Evolutionary conservation across 2,888 invertebrate species (phyloP).

Genomic region (Diabrotica balteata): DNA sequence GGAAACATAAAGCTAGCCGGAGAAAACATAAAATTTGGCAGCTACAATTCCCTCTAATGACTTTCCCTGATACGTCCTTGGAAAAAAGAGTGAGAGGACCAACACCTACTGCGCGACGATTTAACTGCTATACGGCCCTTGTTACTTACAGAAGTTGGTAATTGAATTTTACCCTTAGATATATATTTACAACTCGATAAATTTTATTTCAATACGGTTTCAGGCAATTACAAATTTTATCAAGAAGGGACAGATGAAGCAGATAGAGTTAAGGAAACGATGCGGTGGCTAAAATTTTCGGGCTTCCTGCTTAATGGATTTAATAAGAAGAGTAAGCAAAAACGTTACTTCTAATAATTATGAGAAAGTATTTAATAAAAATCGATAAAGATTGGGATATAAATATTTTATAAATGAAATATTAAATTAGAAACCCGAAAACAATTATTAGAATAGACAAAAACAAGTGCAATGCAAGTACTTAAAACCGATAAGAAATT

Average conservation of each 20-base stretch:
- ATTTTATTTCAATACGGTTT: conserved; percentile 54
- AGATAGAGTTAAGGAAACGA: conserved; percentile 2
- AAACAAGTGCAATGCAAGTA: no score
- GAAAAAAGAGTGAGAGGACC: conserved; percentile 42
- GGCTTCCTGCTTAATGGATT: no score
- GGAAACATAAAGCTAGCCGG: no score
- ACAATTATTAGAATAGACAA: no score
- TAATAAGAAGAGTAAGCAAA: no score
- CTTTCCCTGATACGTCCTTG: conserved; percentile 40
- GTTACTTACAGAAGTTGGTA: conserved; percentile 58
- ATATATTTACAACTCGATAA: conserved; percentile 58
- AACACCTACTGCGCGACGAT: conserved; percentile 50
- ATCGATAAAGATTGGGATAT: no score
- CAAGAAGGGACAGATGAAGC: conserved; percentile 20
- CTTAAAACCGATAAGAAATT: no score
- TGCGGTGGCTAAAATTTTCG: no score
- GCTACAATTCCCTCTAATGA: conserved; percentile 25
- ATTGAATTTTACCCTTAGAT: conserved; percentile 60
- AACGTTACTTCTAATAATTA: no score
- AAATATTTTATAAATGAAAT: no score
- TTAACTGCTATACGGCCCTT: conserved; percentile 52
- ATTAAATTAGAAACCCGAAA: no score
- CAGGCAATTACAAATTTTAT: conserved; percentile 38
- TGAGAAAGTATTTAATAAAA: no score
- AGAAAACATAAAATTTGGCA: not conserved